A percentile compares a stretch with the other conserved stretches of the same genome.
Conservation (phyloP, 2,888 invertebrate genomes). For the Coleophora flavipennella region DNA sequence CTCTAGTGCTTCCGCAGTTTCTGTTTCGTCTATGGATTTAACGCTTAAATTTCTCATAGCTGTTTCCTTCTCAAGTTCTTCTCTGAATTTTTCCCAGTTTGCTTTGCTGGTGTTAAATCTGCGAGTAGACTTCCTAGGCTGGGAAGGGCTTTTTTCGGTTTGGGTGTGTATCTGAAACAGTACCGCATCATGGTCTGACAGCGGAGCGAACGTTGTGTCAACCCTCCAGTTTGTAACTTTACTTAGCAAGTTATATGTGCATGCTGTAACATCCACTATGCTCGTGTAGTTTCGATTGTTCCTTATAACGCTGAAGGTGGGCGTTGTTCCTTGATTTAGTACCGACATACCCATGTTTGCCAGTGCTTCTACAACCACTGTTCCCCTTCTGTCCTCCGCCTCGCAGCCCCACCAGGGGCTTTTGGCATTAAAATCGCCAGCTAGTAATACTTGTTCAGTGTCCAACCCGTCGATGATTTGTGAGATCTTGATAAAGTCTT, state of each 20-base stretch:
- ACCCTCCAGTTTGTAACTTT: neutral
- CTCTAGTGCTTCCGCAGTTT: too few relatives aligned
- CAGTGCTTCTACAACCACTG: conserved; percentile 4
- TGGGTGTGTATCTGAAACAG: too few relatives aligned
- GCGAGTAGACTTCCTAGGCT: too few relatives aligned
- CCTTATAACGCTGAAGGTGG: conserved; percentile 22
- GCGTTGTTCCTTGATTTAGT: conserved; percentile 16
- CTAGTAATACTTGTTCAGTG: neutral
- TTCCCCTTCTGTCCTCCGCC: conserved; percentile 11
- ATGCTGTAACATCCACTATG: conserved; percentile 19
- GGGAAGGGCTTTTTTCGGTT: too few relatives aligned
- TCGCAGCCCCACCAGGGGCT: conserved; percentile 16
- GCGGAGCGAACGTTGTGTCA: neutral
- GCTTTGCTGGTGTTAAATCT: too few relatives aligned
- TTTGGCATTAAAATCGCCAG: conserved; percentile 15
- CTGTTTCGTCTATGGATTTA: too few relatives aligned
- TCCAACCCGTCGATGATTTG: neutral
- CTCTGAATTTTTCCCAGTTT: too few relatives aligned
- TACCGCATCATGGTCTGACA: neutral
- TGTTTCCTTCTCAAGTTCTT: too few relatives aligned
- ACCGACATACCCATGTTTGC: conserved; percentile 14
- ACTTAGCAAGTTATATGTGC: conserved; percentile 8
- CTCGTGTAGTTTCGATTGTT: conserved; percentile 16
- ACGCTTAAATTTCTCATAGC: too few relatives aligned
- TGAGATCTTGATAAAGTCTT: conserved; percentile 2